Evolutionary conservation across 2,888 invertebrate species (phyloP), one percentile per base, ranked within the genome.

Genomic region (Cheilosia impressa): DNA sequence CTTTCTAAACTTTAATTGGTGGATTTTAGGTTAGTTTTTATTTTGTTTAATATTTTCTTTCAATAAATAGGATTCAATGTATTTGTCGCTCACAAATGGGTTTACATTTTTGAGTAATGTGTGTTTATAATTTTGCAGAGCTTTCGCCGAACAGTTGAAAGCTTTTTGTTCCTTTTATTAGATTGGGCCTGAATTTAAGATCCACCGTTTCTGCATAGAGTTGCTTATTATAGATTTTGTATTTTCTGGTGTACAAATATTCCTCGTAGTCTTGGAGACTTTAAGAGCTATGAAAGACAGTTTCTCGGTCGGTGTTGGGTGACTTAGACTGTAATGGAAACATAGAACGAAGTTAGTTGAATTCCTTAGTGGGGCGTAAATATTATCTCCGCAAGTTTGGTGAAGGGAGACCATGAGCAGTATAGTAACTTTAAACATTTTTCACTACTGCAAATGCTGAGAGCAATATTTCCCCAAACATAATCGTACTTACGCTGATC

Each of bases 401-500:
- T 22, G 22, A 22, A 22, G 22, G 22, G 22, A 22, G n/a, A n/a
- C n/a, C n/a, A n/a, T n/a, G n/a, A n/a, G n/a, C n/a, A n/a, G n/a
- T n/a, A n/a, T n/a, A n/a, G 27, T 27, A 6, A 27, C 27, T 27
- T 27, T 27, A 6, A 27, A 27, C 6, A 27, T 6, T 22, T 22
- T 22, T 22, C 22, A 2, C 22, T 22, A 22, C 22, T 22, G 2
- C 2, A 22, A 1, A 27, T 6, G 27, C 27, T 27, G 27, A 6
- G 31, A 31, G 1, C 31, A 7, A 31, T 31, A 10, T 17, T 57
- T 10, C 4, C 7, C 7, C n/a, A 19, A 6, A 9, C 2, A 24
- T 41, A 55, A 38, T 15, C 50, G 1, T 43, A 89, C 94, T 93
- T 93, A 95, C 95, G 95, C 94, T 95, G 96, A 93, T 97, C 97